phyloP scores from a whole-genome alignment of 2,888 invertebrate species.

The Bugula neritina region DNA sequence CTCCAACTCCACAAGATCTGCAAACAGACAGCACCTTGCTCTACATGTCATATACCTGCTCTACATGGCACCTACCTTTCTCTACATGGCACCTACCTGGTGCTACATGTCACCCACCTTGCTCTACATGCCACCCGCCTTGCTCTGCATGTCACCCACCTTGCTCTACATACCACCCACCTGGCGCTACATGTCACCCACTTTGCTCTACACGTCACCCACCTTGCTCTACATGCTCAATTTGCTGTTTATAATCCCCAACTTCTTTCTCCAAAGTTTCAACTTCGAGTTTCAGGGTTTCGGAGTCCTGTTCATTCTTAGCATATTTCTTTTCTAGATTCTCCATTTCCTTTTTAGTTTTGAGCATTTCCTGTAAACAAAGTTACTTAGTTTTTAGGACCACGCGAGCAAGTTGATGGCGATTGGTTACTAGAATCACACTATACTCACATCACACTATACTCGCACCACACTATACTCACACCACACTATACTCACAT shows the following conservation, averaged over 20 bases:
- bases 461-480: too few species aligned
- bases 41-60: not conserved
- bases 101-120: not conserved
- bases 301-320: conserved; percentile 60
- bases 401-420: not conserved
- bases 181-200: not conserved
- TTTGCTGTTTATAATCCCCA: conserved; percentile 42
- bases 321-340: conserved; percentile 23
- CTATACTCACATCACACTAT: too few species aligned
- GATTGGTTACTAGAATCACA: too few species aligned
- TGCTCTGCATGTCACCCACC: not conserved
- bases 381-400: not conserved
- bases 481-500: too few species aligned
- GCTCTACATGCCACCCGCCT: not conserved
- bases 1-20: conserved; percentile 34
- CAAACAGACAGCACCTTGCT: not conserved
- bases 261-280: conserved; percentile 67
- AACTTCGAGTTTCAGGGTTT: conserved; percentile 73
- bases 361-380: conserved; percentile 58
- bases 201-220: not conserved
- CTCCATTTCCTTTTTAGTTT: conserved; percentile 66
- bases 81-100: not conserved
- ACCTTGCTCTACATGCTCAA: conserved; percentile 29
- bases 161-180: not conserved
- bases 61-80: not conserved